phyloP scores from a whole-genome alignment of 2,797 vertebrate genomes.

The Numenius phaeopus region DNA sequence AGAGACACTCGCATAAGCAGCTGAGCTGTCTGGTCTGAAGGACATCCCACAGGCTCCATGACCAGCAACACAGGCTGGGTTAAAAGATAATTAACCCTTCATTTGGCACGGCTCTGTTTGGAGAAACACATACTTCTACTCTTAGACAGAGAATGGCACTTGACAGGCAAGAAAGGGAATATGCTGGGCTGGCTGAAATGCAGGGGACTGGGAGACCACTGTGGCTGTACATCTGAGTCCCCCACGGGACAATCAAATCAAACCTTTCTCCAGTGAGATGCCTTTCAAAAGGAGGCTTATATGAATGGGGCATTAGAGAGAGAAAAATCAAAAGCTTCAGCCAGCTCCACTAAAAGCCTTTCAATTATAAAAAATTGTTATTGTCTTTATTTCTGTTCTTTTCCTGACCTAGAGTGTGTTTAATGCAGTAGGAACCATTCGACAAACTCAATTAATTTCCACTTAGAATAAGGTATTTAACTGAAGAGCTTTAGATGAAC shows the following conservation, averaged over 20 bases:
- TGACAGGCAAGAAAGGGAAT: neutral
- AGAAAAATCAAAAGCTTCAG: neutral
- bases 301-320: neutral
- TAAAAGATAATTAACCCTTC: neutral
- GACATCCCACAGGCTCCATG: neutral
- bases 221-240: neutral
- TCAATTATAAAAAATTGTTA: conserved; percentile 8
- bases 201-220: rapidly evolving
- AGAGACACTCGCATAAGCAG: neutral
- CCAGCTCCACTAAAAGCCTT: neutral
- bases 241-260: neutral
- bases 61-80: neutral
- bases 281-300: neutral
- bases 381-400: conserved; percentile 50
- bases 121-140: neutral
- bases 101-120: neutral
- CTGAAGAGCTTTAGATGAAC: conserved; percentile 46
- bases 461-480: conserved; percentile 64
- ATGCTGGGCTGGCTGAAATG: neutral
- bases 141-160: neutral
- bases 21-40: neutral
- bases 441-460: conserved; percentile 68
- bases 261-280: neutral
- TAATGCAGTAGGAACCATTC: conserved; percentile 24
- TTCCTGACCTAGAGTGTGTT: conserved; percentile 19